phyloP scores from a whole-genome alignment of 2,888 invertebrate genomes.

The Balanococcus diminutus region DNA sequence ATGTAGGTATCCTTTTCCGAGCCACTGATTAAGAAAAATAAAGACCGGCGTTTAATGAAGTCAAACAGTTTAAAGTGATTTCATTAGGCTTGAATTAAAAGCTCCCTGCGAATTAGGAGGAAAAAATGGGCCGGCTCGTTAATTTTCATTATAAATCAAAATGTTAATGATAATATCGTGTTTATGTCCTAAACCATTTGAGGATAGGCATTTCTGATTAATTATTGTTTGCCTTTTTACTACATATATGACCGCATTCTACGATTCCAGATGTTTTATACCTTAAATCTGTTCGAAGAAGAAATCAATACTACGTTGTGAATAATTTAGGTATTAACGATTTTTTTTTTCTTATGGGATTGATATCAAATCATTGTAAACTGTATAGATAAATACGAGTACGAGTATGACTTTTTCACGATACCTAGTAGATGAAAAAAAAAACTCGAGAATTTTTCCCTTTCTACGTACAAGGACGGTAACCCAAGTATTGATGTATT shows the following conservation, averaged over 20 bases:
- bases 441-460: not conserved
- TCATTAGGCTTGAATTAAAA: constrained; percentile 10
- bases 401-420: too few species aligned
- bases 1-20: not conserved
- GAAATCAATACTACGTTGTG: not conserved
- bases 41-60: not conserved
- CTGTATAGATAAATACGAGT: too few species aligned
- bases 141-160: constrained; percentile 4
- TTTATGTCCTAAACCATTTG: constrained; percentile 31
- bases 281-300: too few species aligned
- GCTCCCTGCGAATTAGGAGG: not conserved
- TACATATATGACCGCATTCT: not conserved
- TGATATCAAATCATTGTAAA: too few species aligned
- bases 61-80: constrained; percentile 20
- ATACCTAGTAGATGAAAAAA: too few species aligned
- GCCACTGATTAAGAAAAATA: constrained; percentile 13
- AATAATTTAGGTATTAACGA: not conserved
- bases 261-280: not conserved
- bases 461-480: too few species aligned
- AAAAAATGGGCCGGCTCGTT: constrained; percentile 2
- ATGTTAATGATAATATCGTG: constrained; percentile 25
- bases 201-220: constrained; percentile 25
- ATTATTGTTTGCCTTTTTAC: not conserved
- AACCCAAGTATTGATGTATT: too few species aligned
- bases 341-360: too few species aligned